These are phyloP conservation scores for Dicerorhinus sumatrensis DNA, from an alignment of 2,113 vertebrate genomes.

Conservation along the genomic window DNA sequence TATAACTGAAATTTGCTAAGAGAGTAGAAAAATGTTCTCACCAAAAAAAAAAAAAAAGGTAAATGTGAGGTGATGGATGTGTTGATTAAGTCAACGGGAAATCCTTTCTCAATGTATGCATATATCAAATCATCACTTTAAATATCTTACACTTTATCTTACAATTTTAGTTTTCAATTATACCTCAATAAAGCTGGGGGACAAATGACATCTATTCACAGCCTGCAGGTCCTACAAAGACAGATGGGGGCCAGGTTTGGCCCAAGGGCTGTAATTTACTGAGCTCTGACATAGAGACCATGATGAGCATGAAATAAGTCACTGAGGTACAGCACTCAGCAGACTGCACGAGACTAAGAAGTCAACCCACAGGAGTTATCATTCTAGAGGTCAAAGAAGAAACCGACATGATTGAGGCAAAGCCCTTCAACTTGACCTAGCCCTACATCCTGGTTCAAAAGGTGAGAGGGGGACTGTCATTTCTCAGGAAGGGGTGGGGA, in stretches of 20 bases:
- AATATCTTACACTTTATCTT: too few relatives aligned
- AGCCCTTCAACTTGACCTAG: not conserved
- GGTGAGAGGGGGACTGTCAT: not conserved
- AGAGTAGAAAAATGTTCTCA: too few relatives aligned
- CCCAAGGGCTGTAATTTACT: not conserved
- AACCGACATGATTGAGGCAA: not conserved
- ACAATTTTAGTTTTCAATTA: too few relatives aligned
- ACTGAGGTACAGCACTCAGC: not conserved
- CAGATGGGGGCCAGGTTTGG: not conserved
- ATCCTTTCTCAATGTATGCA: too few relatives aligned
- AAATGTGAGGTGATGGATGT: too few relatives aligned
- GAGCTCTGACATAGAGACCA: not conserved
- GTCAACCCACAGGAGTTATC: not conserved
- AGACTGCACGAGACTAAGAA: not conserved
- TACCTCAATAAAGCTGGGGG: too few relatives aligned
- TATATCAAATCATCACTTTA: too few relatives aligned
- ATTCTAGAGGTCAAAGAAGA: not conserved
- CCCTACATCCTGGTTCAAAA: not conserved
- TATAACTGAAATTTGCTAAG: too few relatives aligned
- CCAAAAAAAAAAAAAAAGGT: too few relatives aligned
- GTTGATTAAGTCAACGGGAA: too few relatives aligned
- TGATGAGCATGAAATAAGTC: not conserved
- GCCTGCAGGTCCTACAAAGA: not conserved
- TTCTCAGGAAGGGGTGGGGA: not conserved
- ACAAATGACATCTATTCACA: not conserved